Evolutionary conservation across 2,797 vertebrate genomes (phyloP).

Genomic region (Holocentrus rufus): DNA sequence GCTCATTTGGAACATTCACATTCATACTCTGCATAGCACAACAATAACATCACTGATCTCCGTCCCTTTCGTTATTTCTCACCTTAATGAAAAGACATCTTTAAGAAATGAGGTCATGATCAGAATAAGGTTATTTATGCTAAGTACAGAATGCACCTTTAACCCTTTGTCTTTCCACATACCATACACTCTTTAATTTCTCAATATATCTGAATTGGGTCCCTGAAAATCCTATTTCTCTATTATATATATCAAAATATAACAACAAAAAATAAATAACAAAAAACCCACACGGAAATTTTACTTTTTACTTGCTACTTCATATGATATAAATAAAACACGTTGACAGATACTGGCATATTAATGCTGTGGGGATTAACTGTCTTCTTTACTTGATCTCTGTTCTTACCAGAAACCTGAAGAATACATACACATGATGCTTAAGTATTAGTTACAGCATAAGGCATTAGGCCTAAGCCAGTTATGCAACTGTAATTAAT

Average conservation of each 20-base stretch:
- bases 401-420: constrained; percentile 15
- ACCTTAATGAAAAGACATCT: neutral
- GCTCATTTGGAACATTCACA: constrained; percentile 31
- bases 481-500: constrained; percentile 23
- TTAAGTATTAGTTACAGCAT: constrained; percentile 27
- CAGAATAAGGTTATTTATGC: constrained; percentile 28
- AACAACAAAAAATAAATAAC: too few species aligned
- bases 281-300: too few species aligned
- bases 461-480: constrained; percentile 9
- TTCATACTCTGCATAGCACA: neutral
- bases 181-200: neutral
- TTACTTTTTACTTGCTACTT: constrained; percentile 2
- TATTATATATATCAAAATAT: too few species aligned
- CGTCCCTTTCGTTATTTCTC: too few species aligned
- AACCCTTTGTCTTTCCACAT: neutral
- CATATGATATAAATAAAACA: constrained; percentile 48
- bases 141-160: constrained; percentile 2
- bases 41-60: constrained; percentile 35
- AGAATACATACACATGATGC: constrained; percentile 14
- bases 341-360: constrained; percentile 37
- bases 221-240: too few species aligned
- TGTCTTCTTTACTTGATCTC: constrained; percentile 35
- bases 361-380: constrained; percentile 49
- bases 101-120: constrained; percentile 39
- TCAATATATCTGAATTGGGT: too few species aligned